Evolutionary conservation across 2,888 invertebrate species (phyloP).

Genomic region (Amphimallon solstitiale): DNA sequence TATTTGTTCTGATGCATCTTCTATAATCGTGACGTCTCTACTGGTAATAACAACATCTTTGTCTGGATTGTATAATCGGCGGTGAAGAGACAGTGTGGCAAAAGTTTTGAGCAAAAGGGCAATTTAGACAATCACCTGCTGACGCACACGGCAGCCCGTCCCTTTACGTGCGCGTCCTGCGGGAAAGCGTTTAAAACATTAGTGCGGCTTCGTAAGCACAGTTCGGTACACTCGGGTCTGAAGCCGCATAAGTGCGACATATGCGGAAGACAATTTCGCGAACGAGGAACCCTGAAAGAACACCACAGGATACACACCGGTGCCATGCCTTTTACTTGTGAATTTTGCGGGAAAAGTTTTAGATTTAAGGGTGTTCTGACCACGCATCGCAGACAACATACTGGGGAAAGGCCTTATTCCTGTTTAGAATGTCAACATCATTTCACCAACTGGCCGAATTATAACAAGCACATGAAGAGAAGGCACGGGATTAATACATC

Average conservation of each 20-base stretch:
- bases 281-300: conserved; percentile 77
- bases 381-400: conserved; percentile 79
- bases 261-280: conserved; percentile 71
- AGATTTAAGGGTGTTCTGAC: conserved; percentile 80
- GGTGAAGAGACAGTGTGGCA: conserved; percentile 70
- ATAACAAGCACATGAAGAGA: conserved; percentile 84
- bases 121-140: conserved; percentile 69
- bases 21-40: no score
- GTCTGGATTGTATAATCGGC: conserved; percentile 66
- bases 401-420: conserved; percentile 76
- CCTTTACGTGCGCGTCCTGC: conserved; percentile 65
- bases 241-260: conserved; percentile 72
- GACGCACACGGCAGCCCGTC: conserved; percentile 66
- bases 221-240: conserved; percentile 68
- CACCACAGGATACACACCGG: conserved; percentile 83
- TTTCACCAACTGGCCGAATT: conserved; percentile 86
- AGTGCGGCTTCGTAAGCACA: conserved; percentile 68
- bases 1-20: no score
- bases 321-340: conserved; percentile 80
- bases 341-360: conserved; percentile 79
- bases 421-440: conserved; percentile 78
- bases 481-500: conserved; percentile 70
- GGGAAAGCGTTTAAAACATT: conserved; percentile 69
- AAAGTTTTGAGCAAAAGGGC: conserved; percentile 70
- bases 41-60: no score